A percentile compares a stretch with the other conserved stretches of the same genome.
phyloP scores from a whole-genome alignment of 2,113 vertebrate genomes.

The Solenodon paradoxus region DNA sequence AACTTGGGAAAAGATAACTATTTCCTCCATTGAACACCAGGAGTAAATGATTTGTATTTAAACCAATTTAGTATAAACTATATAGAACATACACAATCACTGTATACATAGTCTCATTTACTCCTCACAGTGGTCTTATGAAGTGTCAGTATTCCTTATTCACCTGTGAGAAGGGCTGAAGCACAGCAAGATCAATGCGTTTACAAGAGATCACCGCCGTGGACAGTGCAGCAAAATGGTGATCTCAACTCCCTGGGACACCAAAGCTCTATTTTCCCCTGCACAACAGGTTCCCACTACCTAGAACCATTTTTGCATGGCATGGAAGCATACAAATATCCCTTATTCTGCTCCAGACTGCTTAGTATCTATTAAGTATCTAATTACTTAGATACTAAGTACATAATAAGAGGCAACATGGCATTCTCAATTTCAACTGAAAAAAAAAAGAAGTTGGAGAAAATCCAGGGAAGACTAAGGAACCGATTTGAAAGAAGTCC shows the following conservation, averaged over 20 bases:
- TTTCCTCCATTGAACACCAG: neutral
- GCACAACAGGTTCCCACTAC: neutral
- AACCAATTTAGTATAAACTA: neutral
- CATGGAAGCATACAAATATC: neutral
- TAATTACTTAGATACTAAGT: neutral
- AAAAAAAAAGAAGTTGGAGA: neutral
- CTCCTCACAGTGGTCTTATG: neutral
- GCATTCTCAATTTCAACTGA: neutral
- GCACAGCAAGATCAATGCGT: neutral
- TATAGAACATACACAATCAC: neutral
- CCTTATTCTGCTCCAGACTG: neutral
- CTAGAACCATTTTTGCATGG: neutral
- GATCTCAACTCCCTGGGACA: neutral
- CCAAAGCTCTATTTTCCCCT: neutral
- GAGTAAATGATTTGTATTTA: neutral
- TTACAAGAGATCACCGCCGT: neutral
- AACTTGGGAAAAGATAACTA: neutral
- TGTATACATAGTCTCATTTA: neutral
- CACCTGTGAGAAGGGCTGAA: neutral
- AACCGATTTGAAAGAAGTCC: neutral
- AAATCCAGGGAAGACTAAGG: slow-evolving; percentile 6
- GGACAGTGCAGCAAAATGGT: neutral
- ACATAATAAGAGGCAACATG: neutral
- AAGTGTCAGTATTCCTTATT: neutral
- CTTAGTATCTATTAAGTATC: neutral